phyloP scores from a whole-genome alignment of 2,888 invertebrate species.

The Allacma fusca region DNA sequence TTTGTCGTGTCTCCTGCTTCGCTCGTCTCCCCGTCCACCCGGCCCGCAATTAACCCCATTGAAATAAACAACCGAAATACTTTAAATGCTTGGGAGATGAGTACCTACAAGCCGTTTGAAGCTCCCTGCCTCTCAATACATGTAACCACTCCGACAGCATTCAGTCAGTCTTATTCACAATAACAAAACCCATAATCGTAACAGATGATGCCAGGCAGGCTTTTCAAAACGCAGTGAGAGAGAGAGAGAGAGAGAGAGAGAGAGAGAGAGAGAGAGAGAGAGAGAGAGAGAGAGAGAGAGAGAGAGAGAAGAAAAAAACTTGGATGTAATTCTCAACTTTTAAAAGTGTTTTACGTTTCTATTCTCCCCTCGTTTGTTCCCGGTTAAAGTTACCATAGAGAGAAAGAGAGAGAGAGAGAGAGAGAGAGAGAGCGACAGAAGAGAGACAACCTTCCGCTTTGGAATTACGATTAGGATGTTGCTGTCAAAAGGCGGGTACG shows the following conservation, averaged over 20 bases:
- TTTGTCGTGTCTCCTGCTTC: slow-evolving; percentile 32
- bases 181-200: slow-evolving; percentile 20
- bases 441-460: slow-evolving; percentile 1
- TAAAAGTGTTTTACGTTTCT: slow-evolving; percentile 23
- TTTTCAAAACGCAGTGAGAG: slow-evolving; percentile 33
- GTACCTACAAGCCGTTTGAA: background rate
- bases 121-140: background rate
- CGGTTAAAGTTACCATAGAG: background rate
- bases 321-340: background rate
- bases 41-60: slow-evolving; percentile 36
- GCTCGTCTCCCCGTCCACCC: background rate
- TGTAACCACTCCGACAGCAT: background rate
- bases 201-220: slow-evolving; percentile 20
- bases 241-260: slow-evolving; percentile 4
- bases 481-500: slow-evolving; percentile 17
- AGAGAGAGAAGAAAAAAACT: background rate
- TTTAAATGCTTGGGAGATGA: slow-evolving; percentile 21
- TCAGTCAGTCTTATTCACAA: background rate
- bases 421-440: slow-evolving; percentile 11
- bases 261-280: no score
- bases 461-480: slow-evolving; percentile 31
- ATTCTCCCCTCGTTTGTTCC: slow-evolving; percentile 20
- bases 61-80: slow-evolving; percentile 36
- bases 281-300: background rate
- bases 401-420: slow-evolving; percentile 26